Percentiles rank a stretch among this genome's conserved stretches.
phyloP scores from a whole-genome alignment of 92 coral and sea anemone genomes.

The Montipora capitata region DNA sequence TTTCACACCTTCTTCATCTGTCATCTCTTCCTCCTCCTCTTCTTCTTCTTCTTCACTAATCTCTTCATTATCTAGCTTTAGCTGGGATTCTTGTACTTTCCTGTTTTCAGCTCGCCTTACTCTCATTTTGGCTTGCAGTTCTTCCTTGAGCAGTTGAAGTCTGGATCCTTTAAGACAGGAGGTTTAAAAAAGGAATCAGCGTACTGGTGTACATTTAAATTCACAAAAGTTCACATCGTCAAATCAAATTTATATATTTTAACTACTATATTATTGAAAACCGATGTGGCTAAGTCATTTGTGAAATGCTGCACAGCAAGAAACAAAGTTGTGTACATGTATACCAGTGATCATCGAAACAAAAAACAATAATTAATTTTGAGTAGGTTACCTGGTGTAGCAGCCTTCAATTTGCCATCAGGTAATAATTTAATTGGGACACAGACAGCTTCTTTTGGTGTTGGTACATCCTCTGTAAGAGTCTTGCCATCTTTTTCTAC shows the following conservation, averaged over 20 bases:
- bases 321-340: too few relatives aligned
- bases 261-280: too few relatives aligned
- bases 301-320: too few relatives aligned
- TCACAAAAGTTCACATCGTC: too few relatives aligned
- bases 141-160: slow-evolving; percentile 82
- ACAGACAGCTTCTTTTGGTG: slow-evolving; percentile 1
- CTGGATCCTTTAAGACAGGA: slow-evolving; percentile 62
- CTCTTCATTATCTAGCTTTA: slow-evolving; percentile 95
- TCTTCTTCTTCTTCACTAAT: slow-evolving; percentile 82
- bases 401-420: slow-evolving; percentile 28
- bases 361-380: too few relatives aligned
- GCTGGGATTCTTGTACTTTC: slow-evolving; percentile 89
- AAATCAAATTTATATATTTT: too few relatives aligned
- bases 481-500: neutral
- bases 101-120: slow-evolving; percentile 88
- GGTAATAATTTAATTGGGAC: neutral
- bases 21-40: slow-evolving; percentile 87
- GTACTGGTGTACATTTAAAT: too few relatives aligned
- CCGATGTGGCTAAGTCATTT: too few relatives aligned
- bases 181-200: too few relatives aligned
- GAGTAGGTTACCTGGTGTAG: slow-evolving; percentile 41
- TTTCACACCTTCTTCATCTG: slow-evolving; percentile 83
- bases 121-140: slow-evolving; percentile 90
- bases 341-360: too few relatives aligned
- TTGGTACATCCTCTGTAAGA: neutral